phyloP scores from a whole-genome alignment of 2,113 vertebrate species.

The Cathartes aura region DNA sequence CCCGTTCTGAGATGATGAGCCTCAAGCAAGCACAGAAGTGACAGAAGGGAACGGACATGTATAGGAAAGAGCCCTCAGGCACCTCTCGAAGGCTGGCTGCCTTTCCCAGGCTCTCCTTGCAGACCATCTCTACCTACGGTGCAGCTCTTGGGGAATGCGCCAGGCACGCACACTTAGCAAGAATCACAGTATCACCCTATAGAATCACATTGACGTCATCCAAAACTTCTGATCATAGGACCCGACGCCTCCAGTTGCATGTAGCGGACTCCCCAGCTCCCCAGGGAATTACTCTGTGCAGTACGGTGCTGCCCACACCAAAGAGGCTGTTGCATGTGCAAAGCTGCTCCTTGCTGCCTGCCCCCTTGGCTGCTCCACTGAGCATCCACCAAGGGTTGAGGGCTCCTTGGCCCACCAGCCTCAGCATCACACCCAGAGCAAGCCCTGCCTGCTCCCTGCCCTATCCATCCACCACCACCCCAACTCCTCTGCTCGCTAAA shows the following conservation, averaged over 20 bases:
- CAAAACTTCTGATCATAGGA: not conserved
- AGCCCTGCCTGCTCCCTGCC: not conserved
- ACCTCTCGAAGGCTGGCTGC: not conserved
- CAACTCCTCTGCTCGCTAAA: not conserved
- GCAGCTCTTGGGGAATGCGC: not conserved
- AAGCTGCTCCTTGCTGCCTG: not conserved
- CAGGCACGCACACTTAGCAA: not conserved
- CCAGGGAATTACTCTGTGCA: not conserved
- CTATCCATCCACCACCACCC: not conserved
- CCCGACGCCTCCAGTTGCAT: not conserved
- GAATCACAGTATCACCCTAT: not conserved
- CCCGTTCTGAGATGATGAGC: not conserved
- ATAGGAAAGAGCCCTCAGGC: not conserved
- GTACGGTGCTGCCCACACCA: no score
- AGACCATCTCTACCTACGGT: not conserved
- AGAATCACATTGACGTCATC: not conserved
- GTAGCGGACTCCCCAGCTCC: no score
- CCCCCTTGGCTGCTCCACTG: not conserved
- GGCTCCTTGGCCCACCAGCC: not conserved
- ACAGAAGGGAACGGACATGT: rapidly evolving
- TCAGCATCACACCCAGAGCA: not conserved
- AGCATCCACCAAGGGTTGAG: not conserved
- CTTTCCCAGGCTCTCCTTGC: not conserved
- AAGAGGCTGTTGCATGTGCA: not conserved
- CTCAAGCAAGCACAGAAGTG: not conserved